Evolutionary conservation across 2,113 vertebrate genomes (phyloP), one percentile per base, ranked within the genome.

Genomic region (Ptyas mucosa): DNA sequence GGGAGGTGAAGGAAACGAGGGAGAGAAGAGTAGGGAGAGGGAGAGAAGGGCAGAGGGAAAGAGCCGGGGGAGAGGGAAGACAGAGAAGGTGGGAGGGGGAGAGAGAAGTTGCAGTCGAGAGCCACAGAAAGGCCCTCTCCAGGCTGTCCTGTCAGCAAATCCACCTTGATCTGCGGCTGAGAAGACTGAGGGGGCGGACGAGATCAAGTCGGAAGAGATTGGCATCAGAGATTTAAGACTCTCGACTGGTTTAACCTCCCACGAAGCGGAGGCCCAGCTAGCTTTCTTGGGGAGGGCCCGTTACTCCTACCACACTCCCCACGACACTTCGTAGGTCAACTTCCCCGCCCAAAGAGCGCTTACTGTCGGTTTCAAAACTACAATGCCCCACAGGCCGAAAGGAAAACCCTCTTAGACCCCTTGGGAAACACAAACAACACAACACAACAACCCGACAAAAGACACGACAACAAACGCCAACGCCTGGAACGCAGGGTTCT

Each of bases 201-300:
- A 98, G 98, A 99, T 99, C 98, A 99, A 98, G 98, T 98, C 98
- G 98, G 98, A 98, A 98, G 98, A 95, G 97, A 97, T 99, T 98
- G 98, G 98, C 95, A 15, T 15, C 53, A 97, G 95, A 95, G 98
- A 39, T 97, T 97, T 99, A 98, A 99, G 98, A 98, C 98, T 98
- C 98, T 99, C 98, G 98, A 99, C 98, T 98, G 97, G 97, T 97
- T 98, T 98, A 98, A 98, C 98, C 98, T 98, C 97, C 96, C 95
- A 97, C 98, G 97, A 98, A 98, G 97, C 97, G 97, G 96, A 97
- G 8, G 96, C 46, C 46, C 46, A 49, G 97, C 96, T 96, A 97
- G 97, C 98, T 97, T 97, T 92, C 96, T 95, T 95, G 96, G 94
- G 98, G 96, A 96, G 97, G 97, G 97, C 97, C 98, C 96, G 98